phyloP scores from a whole-genome alignment of 1,140 invertebrate species.

The Pseudomyrmex cubaensis region DNA sequence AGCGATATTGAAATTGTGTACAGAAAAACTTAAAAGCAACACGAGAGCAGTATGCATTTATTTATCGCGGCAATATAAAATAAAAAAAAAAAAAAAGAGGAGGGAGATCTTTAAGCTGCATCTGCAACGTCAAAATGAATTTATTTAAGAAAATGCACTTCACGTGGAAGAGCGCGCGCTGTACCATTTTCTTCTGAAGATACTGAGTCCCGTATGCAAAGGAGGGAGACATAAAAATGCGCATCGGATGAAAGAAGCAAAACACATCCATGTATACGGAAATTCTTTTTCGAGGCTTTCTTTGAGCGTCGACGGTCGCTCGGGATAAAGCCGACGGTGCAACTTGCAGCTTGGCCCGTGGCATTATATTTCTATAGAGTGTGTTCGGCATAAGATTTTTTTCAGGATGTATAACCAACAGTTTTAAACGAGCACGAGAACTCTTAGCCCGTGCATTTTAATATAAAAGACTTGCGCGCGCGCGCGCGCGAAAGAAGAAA shows the following conservation, averaged over 20 bases:
- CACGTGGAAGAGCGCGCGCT: too few relatives aligned
- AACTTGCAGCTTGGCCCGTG: constrained; percentile 25
- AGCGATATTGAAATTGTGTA: background rate
- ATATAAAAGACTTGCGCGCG: constrained; percentile 2
- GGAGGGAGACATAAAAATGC: constrained; percentile 49
- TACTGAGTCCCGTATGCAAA: constrained; percentile 12
- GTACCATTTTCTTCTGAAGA: constrained; percentile 40
- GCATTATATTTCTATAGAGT: constrained; percentile 56
- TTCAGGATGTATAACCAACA: background rate
- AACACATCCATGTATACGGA: constrained; percentile 31
- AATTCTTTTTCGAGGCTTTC: constrained; percentile 54
- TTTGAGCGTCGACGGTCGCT: constrained; percentile 53
- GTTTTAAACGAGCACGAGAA: constrained; percentile 24
- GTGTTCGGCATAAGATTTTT: constrained; percentile 30
- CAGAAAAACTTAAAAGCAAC: background rate
- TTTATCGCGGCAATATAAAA: too few relatives aligned
- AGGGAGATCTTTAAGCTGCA: background rate
- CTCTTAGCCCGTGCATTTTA: constrained; percentile 12
- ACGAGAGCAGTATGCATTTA: constrained; percentile 1
- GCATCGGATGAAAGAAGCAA: constrained; percentile 39
- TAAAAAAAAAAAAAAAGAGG: background rate
- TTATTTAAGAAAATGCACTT: constrained; percentile 32
- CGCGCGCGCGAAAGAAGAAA: background rate
- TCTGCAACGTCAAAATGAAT: constrained; percentile 14
- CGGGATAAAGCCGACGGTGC: constrained; percentile 34